Conservation (phyloP, 2,888 invertebrate genomes). For the Beris chalybata region DNA sequence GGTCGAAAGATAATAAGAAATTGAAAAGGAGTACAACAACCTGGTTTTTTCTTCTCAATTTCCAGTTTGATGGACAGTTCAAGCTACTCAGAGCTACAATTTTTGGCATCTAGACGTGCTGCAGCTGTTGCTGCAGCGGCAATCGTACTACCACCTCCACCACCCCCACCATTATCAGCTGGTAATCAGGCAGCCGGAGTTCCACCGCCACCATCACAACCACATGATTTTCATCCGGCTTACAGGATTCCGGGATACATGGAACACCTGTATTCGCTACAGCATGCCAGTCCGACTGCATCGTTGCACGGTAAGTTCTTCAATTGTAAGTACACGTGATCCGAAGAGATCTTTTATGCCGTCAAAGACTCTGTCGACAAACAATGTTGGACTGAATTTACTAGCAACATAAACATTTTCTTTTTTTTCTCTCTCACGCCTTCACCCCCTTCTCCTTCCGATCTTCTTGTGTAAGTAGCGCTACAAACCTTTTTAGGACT, state of each 20-base stretch:
- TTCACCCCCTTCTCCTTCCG: no score
- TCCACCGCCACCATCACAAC: slow-evolving; percentile 61
- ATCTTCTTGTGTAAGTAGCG: background rate
- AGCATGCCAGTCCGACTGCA: slow-evolving; percentile 68
- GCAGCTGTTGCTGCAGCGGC: slow-evolving; percentile 59
- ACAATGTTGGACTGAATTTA: no score
- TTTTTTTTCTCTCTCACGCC: no score
- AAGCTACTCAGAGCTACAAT: slow-evolving; percentile 56
- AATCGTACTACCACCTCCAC: slow-evolving; percentile 49
- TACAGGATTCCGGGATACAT: slow-evolving; percentile 75
- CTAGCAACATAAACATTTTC: no score
- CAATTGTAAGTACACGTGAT: slow-evolving; percentile 16
- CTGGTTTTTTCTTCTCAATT: slow-evolving; percentile 6
- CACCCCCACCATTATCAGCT: slow-evolving; percentile 50
- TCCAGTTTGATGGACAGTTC: slow-evolving; percentile 39
- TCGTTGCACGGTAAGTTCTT: slow-evolving; percentile 68
- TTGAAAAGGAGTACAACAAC: no score
- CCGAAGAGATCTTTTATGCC: no score
- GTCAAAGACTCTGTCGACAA: no score
- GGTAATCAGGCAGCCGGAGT: slow-evolving; percentile 48
- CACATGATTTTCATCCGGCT: slow-evolving; percentile 64
- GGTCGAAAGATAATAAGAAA: no score
- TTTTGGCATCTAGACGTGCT: slow-evolving; percentile 56
- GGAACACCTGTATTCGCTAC: slow-evolving; percentile 76
- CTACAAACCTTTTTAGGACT: slow-evolving; percentile 56